Base-by-base conservation (phyloP, 2,888 invertebrate species). In the Tipula confusa region DNA sequence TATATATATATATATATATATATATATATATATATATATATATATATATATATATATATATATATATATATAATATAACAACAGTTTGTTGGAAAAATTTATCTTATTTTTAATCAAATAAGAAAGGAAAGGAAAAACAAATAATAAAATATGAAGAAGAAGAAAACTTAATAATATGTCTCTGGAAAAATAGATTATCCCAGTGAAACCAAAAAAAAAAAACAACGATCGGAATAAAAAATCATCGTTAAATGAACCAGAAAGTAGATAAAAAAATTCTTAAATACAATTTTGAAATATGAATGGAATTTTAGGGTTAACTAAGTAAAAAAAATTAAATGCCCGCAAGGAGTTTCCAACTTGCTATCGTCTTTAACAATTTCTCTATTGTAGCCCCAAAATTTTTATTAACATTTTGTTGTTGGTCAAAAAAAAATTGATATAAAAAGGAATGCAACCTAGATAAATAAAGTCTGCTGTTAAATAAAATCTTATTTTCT, bases 81-180 rank as follows among this genome's bases (percentile, higher is more conserved):
- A 64, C 64, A 64, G 64, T 64, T 64, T 64, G 64, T 64, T 24
- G 64, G 24, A 64, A 64, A 64, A 64, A 64, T 64, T 64, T 64
- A 64, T 64, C 64, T 64, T 64, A 64, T 64, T 64, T 64, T 64
- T 64, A 64, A 64, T 64, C 64, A 64, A 64, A 64, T 64, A 64
- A 24, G 64, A 64, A 64, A 64, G 64, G 64, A 64, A 64, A 64
- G 64, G 64, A 64, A 64, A 64, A 64, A 64, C 64, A 64, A 24
- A 64, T 24, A 64, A 18, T 64, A 24, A 64, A 24, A 24, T 64
- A 64, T 64, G 24, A 64, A 9, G 64, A 64, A 64, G 24, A 24
- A 64, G 64, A 64, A 64, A 64, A 64, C 64, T 64, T 64, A 64
- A 64, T 64, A 64, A 64, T 64, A 64, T 64, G 64, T 64, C 64